These are phyloP conservation scores for Dryobates pubescens DNA, from an alignment of 2,797 vertebrate genomes.

Conservation along the genomic window DNA sequence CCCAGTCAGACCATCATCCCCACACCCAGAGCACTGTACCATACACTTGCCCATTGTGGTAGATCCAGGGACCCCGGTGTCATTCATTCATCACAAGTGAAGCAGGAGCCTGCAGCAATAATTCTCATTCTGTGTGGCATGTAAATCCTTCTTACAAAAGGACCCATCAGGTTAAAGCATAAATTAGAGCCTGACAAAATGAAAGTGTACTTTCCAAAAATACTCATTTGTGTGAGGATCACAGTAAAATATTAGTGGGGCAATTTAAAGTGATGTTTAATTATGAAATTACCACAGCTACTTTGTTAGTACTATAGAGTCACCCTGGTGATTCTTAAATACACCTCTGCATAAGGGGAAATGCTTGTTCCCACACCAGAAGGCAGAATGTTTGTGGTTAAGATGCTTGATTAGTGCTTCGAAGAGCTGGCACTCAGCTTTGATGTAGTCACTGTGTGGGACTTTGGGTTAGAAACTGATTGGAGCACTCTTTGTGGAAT, in stretches of 20 bases:
- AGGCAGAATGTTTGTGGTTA: background rate
- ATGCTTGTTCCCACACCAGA: background rate
- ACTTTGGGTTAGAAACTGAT: background rate
- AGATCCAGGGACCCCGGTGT: background rate
- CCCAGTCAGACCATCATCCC: background rate
- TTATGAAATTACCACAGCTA: slow-evolving; percentile 70
- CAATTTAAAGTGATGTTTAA: slow-evolving; percentile 46
- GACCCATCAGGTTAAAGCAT: background rate
- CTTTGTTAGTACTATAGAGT: slow-evolving; percentile 47
- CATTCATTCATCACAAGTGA: rapidly evolving
- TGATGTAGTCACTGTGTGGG: background rate
- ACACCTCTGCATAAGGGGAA: background rate
- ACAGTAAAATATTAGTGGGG: background rate
- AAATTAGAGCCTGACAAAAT: slow-evolving; percentile 18
- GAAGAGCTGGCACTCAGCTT: background rate
- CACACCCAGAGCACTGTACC: background rate
- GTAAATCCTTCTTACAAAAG: background rate
- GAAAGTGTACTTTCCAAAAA: background rate
- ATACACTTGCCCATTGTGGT: background rate
- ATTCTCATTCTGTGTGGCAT: background rate
- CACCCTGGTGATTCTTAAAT: slow-evolving; percentile 49
- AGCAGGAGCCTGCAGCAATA: background rate
- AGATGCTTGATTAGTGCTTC: background rate
- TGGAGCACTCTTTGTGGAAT: background rate
- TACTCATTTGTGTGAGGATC: slow-evolving; percentile 1